Conservation (phyloP, 2,113 vertebrate genomes). For the Psephotus haematonotus region DNA sequence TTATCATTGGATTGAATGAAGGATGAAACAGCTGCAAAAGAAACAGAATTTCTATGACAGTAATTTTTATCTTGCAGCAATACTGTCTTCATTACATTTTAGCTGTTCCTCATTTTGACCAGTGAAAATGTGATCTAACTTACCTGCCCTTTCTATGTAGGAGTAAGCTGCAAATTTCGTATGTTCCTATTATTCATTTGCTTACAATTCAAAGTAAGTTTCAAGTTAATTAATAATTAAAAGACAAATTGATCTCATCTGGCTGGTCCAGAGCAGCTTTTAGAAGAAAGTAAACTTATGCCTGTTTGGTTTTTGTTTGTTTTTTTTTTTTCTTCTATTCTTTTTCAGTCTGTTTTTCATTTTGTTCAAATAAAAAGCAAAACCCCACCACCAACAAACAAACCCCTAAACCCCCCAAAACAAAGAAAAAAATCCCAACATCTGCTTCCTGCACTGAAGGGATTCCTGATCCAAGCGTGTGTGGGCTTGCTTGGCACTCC, state of each 20-base stretch:
- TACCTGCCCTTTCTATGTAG: background rate
- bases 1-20: background rate
- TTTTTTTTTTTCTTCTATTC: background rate
- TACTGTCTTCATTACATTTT: background rate
- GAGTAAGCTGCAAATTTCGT: background rate
- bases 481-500: background rate
- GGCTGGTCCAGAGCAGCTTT: background rate
- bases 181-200: background rate
- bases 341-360: background rate
- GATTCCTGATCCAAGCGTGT: background rate
- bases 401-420: accelerated
- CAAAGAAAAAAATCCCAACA: accelerated
- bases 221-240: background rate
- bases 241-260: background rate
- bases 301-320: background rate
- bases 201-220: background rate
- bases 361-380: background rate
- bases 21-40: background rate
- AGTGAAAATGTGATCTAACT: background rate
- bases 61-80: background rate
- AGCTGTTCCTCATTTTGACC: background rate
- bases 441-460: background rate
- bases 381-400: background rate
- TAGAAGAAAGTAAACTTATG: background rate
- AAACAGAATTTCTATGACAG: background rate